Conservation (phyloP, 2,113 vertebrate genomes). For the Prionailurus bengalensis region DNA sequence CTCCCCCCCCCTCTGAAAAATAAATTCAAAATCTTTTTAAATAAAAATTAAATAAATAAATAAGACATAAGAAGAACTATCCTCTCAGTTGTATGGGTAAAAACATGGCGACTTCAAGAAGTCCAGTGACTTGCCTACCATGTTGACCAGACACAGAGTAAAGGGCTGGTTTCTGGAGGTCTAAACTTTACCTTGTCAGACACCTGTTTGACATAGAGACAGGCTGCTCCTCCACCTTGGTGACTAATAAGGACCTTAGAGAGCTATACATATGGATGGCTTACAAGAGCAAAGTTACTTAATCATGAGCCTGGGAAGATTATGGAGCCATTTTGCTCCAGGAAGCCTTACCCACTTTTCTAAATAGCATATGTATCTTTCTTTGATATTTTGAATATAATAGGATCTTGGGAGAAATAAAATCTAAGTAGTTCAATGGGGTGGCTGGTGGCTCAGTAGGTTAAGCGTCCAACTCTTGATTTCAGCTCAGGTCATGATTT, state of each 20-base stretch:
- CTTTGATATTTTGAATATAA: neutral
- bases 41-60: neutral
- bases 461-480: too few species aligned
- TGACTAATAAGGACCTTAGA: too few species aligned
- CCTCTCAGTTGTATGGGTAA: neutral
- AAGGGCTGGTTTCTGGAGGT: neutral
- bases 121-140: neutral
- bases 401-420: neutral
- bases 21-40: too few species aligned
- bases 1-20: too few species aligned
- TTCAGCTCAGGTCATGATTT: too few species aligned
- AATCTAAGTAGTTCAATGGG: neutral
- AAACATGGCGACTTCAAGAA: neutral
- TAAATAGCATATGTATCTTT: neutral
- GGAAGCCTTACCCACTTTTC: neutral
- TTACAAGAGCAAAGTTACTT: neutral
- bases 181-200: neutral
- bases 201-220: neutral
- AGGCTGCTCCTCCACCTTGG: neutral
- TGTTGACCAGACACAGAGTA: neutral
- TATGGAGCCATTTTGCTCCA: neutral
- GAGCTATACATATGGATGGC: too few species aligned
- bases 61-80: neutral
- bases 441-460: too few species aligned
- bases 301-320: neutral